These are phyloP conservation scores for Heteropelma amictum DNA, from an alignment of 2,888 invertebrate genomes.

Conservation along the genomic window DNA sequence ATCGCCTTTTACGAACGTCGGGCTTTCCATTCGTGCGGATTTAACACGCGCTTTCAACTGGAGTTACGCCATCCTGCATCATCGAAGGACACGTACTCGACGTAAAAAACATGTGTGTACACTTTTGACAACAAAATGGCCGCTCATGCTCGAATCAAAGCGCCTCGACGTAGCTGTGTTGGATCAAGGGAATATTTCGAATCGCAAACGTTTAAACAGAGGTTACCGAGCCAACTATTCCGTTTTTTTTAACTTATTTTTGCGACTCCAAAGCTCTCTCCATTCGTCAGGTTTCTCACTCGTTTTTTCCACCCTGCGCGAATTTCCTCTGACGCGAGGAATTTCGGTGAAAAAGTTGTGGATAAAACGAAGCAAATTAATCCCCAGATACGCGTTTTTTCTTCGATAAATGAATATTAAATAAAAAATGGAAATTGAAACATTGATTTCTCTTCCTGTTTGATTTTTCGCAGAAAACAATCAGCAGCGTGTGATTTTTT, in stretches of 20 bases:
- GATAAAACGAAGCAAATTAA: no score
- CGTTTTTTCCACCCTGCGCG: background rate
- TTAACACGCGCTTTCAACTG: background rate
- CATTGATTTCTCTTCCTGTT: no score
- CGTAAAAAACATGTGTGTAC: no score
- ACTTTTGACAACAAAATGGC: no score
- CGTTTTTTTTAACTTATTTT: background rate
- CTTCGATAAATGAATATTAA: no score
- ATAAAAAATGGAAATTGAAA: no score
- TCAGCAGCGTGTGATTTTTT: no score
- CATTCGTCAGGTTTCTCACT: background rate
- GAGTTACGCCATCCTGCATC: background rate
- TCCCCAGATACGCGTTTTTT: no score
- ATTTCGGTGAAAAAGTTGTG: no score
- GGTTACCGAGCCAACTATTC: background rate
- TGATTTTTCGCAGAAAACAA: no score
- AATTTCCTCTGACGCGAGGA: background rate
- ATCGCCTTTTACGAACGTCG: background rate
- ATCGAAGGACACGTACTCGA: no score
- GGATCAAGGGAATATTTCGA: slow-evolving; percentile 1
- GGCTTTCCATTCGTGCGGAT: background rate
- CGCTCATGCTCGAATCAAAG: background rate
- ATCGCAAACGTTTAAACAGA: background rate
- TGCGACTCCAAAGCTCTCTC: background rate
- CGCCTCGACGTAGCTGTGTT: background rate